phyloP scores from a whole-genome alignment of 2,888 invertebrate genomes.

The Apeira syringaria region DNA sequence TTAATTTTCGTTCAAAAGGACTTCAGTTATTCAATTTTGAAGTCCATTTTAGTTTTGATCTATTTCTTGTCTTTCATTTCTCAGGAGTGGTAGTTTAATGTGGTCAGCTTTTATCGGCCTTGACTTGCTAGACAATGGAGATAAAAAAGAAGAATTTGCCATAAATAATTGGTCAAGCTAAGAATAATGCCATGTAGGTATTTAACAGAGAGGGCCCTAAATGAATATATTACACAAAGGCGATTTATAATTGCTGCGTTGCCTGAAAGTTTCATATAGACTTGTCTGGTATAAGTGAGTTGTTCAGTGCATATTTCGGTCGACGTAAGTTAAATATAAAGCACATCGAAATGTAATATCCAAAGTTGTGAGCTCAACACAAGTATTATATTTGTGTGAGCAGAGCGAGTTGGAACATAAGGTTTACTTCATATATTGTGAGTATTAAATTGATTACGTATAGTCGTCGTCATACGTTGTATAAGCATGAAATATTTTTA shows the following conservation, averaged over 20 bases:
- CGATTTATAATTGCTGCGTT: constrained; percentile 57
- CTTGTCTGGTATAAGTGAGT: constrained; percentile 55
- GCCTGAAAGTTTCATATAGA: constrained; percentile 47
- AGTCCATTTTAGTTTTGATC: not conserved
- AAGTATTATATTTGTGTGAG: no score
- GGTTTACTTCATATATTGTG: constrained; percentile 6
- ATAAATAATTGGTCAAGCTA: no score
- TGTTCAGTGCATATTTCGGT: constrained; percentile 52
- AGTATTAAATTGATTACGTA: constrained; percentile 3
- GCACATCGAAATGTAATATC: constrained; percentile 2
- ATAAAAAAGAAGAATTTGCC: no score
- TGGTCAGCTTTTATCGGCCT: no score
- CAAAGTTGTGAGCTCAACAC: not conserved
- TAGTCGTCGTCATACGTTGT: not conserved
- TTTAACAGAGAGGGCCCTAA: constrained; percentile 43
- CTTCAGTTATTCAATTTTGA: not conserved
- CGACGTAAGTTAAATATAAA: constrained; percentile 46
- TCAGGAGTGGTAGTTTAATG: no score
- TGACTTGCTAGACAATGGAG: no score
- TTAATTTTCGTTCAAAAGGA: not conserved
- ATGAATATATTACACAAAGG: constrained; percentile 61
- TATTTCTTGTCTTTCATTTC: no score
- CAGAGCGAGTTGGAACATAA: not conserved
- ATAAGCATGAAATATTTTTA: constrained; percentile 22
- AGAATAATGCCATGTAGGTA: constrained; percentile 37